Conservation (phyloP, 2,113 vertebrate genomes). For the Vidua macroura region DNA sequence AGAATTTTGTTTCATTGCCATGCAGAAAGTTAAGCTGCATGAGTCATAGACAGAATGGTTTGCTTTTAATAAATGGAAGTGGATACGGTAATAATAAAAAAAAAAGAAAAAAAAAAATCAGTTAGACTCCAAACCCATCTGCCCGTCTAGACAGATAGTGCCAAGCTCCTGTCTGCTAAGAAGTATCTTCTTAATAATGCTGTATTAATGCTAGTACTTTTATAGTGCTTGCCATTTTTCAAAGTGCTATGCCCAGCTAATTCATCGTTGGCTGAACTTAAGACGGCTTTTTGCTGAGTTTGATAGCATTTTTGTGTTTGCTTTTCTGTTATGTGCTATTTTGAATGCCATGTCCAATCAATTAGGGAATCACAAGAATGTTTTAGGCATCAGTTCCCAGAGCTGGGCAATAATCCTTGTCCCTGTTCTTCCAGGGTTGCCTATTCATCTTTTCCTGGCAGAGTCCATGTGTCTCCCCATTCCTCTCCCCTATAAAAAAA, state of each 20-base stretch:
- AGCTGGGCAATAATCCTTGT: conserved; percentile 61
- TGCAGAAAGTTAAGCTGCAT: conserved; percentile 41
- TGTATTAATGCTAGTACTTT: conserved; percentile 38
- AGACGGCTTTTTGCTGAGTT: conserved; percentile 15
- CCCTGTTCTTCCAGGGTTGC: conserved; percentile 56
- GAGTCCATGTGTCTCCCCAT: background rate
- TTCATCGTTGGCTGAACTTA: conserved; percentile 31
- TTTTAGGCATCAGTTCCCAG: conserved; percentile 60
- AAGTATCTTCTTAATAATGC: conserved; percentile 56
- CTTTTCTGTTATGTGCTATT: conserved; percentile 40
- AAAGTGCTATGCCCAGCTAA: conserved; percentile 23
- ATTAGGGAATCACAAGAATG: conserved; percentile 58
- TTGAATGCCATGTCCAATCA: conserved; percentile 60
- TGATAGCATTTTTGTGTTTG: conserved; percentile 38
- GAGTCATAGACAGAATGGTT: conserved; percentile 62
- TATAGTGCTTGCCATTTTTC: conserved; percentile 28
- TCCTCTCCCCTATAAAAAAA: background rate
- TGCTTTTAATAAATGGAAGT: conserved; percentile 63
- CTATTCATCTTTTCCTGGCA: conserved; percentile 65
- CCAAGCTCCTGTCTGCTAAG: conserved; percentile 56
- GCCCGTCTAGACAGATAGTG: conserved; percentile 50
- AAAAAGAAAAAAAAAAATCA: background rate
- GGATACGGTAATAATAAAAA: conserved; percentile 44
- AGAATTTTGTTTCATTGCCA: conserved; percentile 35
- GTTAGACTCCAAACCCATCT: conserved; percentile 63